Base-by-base conservation (phyloP, 2,888 invertebrate genomes). In the Lottia gigantea region DNA sequence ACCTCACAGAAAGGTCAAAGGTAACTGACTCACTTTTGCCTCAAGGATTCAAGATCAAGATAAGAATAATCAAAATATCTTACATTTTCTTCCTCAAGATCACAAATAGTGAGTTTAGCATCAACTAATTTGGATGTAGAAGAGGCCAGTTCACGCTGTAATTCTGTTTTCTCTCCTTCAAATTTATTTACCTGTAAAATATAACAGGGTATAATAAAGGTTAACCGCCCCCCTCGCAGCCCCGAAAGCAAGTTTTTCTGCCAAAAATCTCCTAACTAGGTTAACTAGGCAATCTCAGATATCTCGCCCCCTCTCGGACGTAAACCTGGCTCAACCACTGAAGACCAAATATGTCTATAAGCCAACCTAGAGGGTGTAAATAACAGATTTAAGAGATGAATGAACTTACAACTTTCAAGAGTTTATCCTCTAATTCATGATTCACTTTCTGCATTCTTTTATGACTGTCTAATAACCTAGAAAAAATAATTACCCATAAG, bases 371-470 rank as follows among this genome's bases (percentile, higher is more conserved):
- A 11, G 40, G 7, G 40, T 40, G n/a, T n/a, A n/a, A n/a, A n/a
- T n/a, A n/a, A 40, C 1, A 11, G 11, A 11, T 8, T 40, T 8
- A 1, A 40, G 11, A 55, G 19, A 55, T 55, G 19, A 19, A 55
- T 11, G 8, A 55, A 81, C 86, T 82, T 76, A 97, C 97, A 89
- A 97, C 92, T 89, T 94, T 95, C 74, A 97, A 90, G 74, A 97
- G 90, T 88, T 97, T 97, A 88, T 97, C 97, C 90, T 97, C 97
- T 81, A 97, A 91, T 80, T 94, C 94, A 91, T 97, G 96, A 90
- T 97, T 97, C 62, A 97, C 93, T 89, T 95, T 95, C 89, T 97
- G 97, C 72, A 97, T 93, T 84, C 95, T 92, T 87, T 95, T 95
- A 86, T 97, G 96, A 70, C 96, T 95, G 86, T 97, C 97, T 89